Conservation (phyloP, 64 coral and sea anemone genomes). For the Pocillopora verrucosa region DNA sequence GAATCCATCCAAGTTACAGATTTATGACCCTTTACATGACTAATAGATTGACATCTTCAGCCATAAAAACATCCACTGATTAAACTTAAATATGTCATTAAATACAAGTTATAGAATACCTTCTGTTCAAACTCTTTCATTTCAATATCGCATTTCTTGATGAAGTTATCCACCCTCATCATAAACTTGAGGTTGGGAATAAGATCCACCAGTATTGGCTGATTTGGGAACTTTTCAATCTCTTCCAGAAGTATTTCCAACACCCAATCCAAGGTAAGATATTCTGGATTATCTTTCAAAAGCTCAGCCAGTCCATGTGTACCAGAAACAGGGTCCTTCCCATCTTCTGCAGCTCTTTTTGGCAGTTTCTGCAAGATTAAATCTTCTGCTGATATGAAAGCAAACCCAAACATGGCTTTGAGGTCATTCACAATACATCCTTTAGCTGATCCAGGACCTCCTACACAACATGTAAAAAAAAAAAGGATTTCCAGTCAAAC, state of each 20-base stretch:
- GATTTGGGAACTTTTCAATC: constrained; percentile 57
- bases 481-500: not conserved
- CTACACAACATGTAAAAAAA: constrained; percentile 22
- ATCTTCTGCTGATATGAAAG: constrained; percentile 90
- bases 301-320: constrained; percentile 67
- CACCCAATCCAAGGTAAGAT: constrained; percentile 77
- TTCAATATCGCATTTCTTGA: constrained; percentile 90
- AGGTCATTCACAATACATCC: constrained; percentile 86
- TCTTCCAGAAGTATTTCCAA: constrained; percentile 66
- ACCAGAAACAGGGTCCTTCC: constrained; percentile 32
- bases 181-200: constrained; percentile 87
- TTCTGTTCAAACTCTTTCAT: constrained; percentile 83
- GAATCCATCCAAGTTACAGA: too few species aligned
- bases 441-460: constrained; percentile 93
- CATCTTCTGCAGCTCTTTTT: constrained; percentile 27
- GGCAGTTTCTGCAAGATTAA: constrained; percentile 80
- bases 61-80: too few species aligned
- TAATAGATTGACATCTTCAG: too few species aligned
- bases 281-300: constrained; percentile 48
- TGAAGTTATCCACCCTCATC: constrained; percentile 80
- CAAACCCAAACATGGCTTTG: constrained; percentile 82
- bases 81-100: too few species aligned
- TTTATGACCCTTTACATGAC: too few species aligned
- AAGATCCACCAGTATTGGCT: constrained; percentile 74
- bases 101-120: constrained; percentile 8